Evolutionary conservation across 1,140 invertebrate species (phyloP).

Genomic region (Harlomillsia oculata): DNA sequence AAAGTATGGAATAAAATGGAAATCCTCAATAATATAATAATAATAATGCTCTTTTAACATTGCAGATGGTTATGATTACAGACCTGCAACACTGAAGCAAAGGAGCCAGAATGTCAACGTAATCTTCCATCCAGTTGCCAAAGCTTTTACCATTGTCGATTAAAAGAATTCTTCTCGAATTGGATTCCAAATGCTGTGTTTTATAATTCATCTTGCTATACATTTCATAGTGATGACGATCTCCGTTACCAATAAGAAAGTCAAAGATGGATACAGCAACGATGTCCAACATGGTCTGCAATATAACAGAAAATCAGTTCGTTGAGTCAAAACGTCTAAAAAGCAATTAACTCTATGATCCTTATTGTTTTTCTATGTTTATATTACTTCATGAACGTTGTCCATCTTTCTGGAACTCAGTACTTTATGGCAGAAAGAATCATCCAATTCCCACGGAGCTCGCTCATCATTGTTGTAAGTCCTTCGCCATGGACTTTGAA

Average conservation of each 20-base stretch:
- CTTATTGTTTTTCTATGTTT: too few species aligned
- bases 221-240: slow-evolving; percentile 83
- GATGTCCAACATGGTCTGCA: slow-evolving; percentile 73
- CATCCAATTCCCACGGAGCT: slow-evolving; percentile 46
- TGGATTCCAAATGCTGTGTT: too few species aligned
- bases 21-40: not conserved
- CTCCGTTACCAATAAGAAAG: slow-evolving; percentile 88
- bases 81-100: slow-evolving; percentile 84
- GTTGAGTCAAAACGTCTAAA: not conserved
- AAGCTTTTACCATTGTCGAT: slow-evolving; percentile 92
- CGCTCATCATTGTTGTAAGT: slow-evolving; percentile 66
- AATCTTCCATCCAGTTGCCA: slow-evolving; percentile 72
- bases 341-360: slow-evolving; percentile 1
- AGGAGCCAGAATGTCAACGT: slow-evolving; percentile 75
- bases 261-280: slow-evolving; percentile 83
- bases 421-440: slow-evolving; percentile 16
- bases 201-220: slow-evolving; percentile 51
- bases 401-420: not conserved
- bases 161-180: slow-evolving; percentile 54
- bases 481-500: slow-evolving; percentile 76
- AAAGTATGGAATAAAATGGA: slow-evolving; percentile 1
- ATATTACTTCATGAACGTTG: slow-evolving; percentile 10
- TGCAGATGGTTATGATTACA: slow-evolving; percentile 38
- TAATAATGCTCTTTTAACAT: not conserved
- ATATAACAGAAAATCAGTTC: not conserved